Conservation (phyloP, 2,888 invertebrate species). For the Baronia brevicornis region DNA sequence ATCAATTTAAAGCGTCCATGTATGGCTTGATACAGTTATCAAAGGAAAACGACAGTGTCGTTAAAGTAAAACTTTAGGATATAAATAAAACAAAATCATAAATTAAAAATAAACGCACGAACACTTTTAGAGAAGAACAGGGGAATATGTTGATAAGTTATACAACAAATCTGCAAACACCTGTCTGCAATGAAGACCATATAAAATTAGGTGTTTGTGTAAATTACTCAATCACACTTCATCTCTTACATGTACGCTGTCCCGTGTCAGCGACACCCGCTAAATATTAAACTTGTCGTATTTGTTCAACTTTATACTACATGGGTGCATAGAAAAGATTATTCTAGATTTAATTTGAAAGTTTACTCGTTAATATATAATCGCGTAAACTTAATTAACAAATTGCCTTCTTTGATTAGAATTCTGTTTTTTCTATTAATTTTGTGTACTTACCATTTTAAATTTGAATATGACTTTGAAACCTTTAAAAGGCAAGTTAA, state of each 20-base stretch:
- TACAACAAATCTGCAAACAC: not conserved
- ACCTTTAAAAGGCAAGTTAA: too few species aligned
- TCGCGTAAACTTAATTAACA: slow-evolving; percentile 11
- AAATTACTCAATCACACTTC: slow-evolving; percentile 29
- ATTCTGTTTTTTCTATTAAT: slow-evolving; percentile 15
- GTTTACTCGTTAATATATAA: slow-evolving; percentile 17
- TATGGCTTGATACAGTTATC: too few species aligned
- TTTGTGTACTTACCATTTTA: too few species aligned
- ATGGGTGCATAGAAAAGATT: slow-evolving; percentile 12
- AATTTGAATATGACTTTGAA: too few species aligned
- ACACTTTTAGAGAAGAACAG: too few species aligned
- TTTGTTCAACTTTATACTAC: slow-evolving; percentile 19
- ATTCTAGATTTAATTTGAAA: slow-evolving; percentile 20
- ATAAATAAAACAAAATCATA: too few species aligned
- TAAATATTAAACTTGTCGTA: slow-evolving; percentile 31
- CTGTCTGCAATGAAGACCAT: slow-evolving; percentile 18
- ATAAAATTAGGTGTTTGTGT: slow-evolving; percentile 29
- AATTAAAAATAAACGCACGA: too few species aligned
- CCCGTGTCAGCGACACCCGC: slow-evolving; percentile 16
- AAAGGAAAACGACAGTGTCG: too few species aligned
- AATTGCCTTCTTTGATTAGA: slow-evolving; percentile 16
- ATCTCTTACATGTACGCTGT: slow-evolving; percentile 15
- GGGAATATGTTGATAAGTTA: not conserved
- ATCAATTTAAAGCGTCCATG: too few species aligned
- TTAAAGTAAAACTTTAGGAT: too few species aligned